These are phyloP conservation scores for Danio tinwini DNA, from an alignment of 2,797 vertebrate genomes.

Conservation along the genomic window DNA sequence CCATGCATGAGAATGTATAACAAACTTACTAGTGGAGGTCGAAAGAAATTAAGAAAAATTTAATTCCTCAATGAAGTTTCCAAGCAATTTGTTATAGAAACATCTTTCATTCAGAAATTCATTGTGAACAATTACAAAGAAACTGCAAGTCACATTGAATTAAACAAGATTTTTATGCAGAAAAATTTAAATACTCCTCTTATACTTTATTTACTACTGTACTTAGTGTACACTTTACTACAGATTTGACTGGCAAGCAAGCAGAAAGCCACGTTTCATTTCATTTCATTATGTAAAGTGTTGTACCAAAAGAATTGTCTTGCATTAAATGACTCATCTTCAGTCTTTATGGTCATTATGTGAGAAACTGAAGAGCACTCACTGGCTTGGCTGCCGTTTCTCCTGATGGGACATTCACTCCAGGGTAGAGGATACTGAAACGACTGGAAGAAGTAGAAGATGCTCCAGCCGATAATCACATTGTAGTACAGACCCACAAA, in stretches of 20 bases:
- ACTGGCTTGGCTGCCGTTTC: conserved; percentile 86
- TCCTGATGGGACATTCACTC: conserved; percentile 85
- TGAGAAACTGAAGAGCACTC: conserved; percentile 45
- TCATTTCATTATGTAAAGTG: not conserved
- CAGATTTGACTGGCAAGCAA: not conserved
- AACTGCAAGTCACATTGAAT: too few relatives aligned
- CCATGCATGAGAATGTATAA: not conserved
- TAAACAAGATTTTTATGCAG: too few relatives aligned
- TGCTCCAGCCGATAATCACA: conserved; percentile 90
- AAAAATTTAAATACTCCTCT: too few relatives aligned
- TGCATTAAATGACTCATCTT: not conserved
- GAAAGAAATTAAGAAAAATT: too few relatives aligned
- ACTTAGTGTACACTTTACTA: not conserved
- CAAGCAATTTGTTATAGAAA: too few relatives aligned
- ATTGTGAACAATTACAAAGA: too few relatives aligned
- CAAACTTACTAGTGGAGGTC: not conserved
- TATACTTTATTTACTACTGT: too few relatives aligned
- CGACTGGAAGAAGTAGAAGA: conserved; percentile 92
- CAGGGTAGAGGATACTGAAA: conserved; percentile 90
- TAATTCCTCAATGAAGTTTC: not conserved
- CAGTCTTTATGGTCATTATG: not conserved
- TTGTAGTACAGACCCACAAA: conserved; percentile 91
- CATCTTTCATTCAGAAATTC: too few relatives aligned
- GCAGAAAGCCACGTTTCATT: not conserved
- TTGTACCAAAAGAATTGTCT: conserved; percentile 1